Evolutionary conservation across 1,140 invertebrate species (phyloP).

Genomic region (Brachionus plicatilis): DNA sequence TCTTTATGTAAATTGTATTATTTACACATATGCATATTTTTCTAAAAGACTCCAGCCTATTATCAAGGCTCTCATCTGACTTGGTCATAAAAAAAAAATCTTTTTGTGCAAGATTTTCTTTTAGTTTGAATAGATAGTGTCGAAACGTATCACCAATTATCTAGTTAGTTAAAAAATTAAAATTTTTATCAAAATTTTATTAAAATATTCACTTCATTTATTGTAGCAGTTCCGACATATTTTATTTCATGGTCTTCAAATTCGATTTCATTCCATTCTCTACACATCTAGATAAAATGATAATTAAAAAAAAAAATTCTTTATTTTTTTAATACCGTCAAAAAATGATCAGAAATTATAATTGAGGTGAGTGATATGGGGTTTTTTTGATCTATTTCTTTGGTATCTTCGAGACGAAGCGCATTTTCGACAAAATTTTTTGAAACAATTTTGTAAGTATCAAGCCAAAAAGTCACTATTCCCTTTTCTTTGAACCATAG

Average conservation of each 20-base stretch:
- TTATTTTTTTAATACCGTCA: background rate
- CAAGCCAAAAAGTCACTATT: background rate
- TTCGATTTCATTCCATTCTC: conserved; percentile 6
- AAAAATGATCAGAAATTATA: background rate
- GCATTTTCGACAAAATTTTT: conserved; percentile 19
- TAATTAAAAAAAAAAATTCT: background rate
- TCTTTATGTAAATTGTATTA: background rate
- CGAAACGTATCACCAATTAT: background rate
- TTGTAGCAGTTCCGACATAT: background rate
- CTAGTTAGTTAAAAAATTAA: background rate
- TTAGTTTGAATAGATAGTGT: background rate
- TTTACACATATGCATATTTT: conserved; percentile 12
- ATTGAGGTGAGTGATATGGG: background rate
- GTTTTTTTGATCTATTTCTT: background rate
- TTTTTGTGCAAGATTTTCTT: background rate
- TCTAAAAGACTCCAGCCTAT: background rate
- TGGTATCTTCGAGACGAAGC: background rate
- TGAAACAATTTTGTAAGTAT: background rate
- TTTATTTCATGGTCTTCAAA: background rate
- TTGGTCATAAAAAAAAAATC: background rate
- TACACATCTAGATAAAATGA: background rate
- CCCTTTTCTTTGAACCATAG: conserved; percentile 6
- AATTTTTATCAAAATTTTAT: background rate
- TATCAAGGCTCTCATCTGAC: background rate
- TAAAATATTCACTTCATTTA: background rate